Evolutionary conservation across 2,888 invertebrate species (phyloP).

Genomic region (Tinea pellionella): DNA sequence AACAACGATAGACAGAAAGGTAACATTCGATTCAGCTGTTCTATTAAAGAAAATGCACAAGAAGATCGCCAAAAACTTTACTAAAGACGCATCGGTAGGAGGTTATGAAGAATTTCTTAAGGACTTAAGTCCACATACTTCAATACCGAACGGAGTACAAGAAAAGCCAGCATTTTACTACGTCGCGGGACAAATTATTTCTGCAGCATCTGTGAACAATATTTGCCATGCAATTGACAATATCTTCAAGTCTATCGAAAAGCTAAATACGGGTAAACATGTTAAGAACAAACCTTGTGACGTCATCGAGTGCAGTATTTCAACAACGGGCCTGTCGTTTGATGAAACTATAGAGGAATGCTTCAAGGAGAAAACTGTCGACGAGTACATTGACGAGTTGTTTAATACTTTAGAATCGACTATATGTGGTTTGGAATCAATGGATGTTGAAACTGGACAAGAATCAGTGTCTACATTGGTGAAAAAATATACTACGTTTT

Average conservation of each 20-base stretch:
- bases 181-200: slow-evolving; percentile 43
- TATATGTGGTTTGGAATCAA: slow-evolving; percentile 26
- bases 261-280: slow-evolving; percentile 34
- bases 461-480: slow-evolving; percentile 52
- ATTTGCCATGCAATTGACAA: slow-evolving; percentile 51
- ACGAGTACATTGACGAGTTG: slow-evolving; percentile 49
- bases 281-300: slow-evolving; percentile 30
- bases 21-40: slow-evolving; percentile 53
- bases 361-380: slow-evolving; percentile 31
- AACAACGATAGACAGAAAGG: slow-evolving; percentile 37
- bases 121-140: slow-evolving; percentile 28
- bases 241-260: slow-evolving; percentile 53
- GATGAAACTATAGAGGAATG: slow-evolving; percentile 34
- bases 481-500: slow-evolving; percentile 40
- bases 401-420: slow-evolving; percentile 42
- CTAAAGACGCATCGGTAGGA: slow-evolving; percentile 28
- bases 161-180: slow-evolving; percentile 33
- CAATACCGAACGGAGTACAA: slow-evolving; percentile 20
- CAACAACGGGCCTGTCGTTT: slow-evolving; percentile 40
- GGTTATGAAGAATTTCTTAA: slow-evolving; percentile 46
- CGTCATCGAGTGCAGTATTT: slow-evolving; percentile 46
- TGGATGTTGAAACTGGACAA: slow-evolving; percentile 13
- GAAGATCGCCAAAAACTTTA: slow-evolving; percentile 31
- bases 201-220: slow-evolving; percentile 47
- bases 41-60: slow-evolving; percentile 40